Evolutionary conservation across 92 coral and sea anemone species (phyloP), one percentile per base, ranked within the genome.

Genomic region (Zoanthus solanderi): DNA sequence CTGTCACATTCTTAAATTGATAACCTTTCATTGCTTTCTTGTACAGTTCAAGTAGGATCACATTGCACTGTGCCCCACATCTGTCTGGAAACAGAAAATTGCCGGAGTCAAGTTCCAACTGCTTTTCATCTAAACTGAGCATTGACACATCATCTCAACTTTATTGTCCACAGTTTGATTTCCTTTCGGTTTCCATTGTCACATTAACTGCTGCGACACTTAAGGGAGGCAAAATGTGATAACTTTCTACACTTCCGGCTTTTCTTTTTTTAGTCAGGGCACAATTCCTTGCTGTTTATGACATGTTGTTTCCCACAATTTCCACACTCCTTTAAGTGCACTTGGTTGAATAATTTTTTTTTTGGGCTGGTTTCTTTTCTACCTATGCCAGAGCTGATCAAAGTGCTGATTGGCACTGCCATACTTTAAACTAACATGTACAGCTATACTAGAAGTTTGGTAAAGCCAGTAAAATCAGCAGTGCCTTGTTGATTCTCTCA

Each of bases 21-120:
- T 18, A 67, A 67, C 23, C 42, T 18, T 29, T 29, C 14, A 81
- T 72, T 6, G 88, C 88, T 71, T 84, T 72, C 79, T 29, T 84
- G 88, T 84, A 71, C 52, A 84, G 42, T 12, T 84, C 79, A 13
- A 84, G 65, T 69, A 71, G 88, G 79, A 84, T 48, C 81, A 58
- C n/a, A 48, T 60, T 42, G 72, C 88, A 84, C 28, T 84, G 81
- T 50, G 74, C n/a, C 18, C 84, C 84, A 28, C 52, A 0, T 52
- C 32, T 16, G 74, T 75, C 74, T 84, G 88, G 4, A 72, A 84
- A 53, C 82, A 74, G 65, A 76, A 42, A 71, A 71, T 45, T 84
- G 0, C 87, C 87, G 0, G 68, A 84, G 79, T 67, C 87, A 9
- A 84, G 66, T 84, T 67, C 46, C 42, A 66, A 57, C 67, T 84